Percentiles rank a stretch among this genome's conserved stretches.
These are phyloP conservation scores for Chelonoidis abingdonii DNA, from an alignment of 2,113 vertebrate species.

Conservation along the genomic window DNA sequence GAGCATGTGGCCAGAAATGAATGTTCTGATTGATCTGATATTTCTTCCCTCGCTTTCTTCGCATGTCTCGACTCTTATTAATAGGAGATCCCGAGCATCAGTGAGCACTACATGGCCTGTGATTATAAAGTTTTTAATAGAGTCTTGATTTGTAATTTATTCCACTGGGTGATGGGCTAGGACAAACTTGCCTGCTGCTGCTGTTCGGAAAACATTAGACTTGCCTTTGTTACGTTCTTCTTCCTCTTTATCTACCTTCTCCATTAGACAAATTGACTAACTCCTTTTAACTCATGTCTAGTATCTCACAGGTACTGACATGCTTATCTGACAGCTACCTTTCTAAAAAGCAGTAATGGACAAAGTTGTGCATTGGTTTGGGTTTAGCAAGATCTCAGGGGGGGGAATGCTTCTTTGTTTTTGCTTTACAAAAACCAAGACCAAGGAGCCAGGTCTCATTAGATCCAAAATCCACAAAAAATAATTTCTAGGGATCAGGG, in stretches of 20 bases:
- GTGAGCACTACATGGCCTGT: fast-evolving
- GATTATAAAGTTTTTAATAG: neutral
- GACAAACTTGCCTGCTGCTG: neutral
- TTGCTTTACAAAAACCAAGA: neutral
- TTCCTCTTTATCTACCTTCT: neutral
- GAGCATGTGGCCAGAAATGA: fast-evolving
- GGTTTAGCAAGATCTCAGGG: neutral
- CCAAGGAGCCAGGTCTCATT: neutral
- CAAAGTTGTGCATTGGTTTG: neutral
- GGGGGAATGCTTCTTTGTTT: neutral
- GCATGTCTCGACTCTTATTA: fast-evolving
- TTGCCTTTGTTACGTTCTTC: neutral
- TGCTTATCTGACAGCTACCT: neutral
- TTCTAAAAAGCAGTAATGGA: neutral
- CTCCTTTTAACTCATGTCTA: neutral
- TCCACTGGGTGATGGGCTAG: neutral
- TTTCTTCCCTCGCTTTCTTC: neutral
- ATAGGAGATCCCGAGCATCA: neutral
- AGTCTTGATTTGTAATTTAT: neutral
- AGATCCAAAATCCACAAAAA: neutral
- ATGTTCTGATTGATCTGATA: fast-evolving
- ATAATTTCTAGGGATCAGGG: neutral
- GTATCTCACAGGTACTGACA: neutral
- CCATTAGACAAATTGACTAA: too few species aligned
- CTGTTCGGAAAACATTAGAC: neutral